Evolutionary conservation across 2,888 invertebrate species (phyloP), one percentile per base, ranked within the genome.

Genomic region (Fissipunctia ypsillon): DNA sequence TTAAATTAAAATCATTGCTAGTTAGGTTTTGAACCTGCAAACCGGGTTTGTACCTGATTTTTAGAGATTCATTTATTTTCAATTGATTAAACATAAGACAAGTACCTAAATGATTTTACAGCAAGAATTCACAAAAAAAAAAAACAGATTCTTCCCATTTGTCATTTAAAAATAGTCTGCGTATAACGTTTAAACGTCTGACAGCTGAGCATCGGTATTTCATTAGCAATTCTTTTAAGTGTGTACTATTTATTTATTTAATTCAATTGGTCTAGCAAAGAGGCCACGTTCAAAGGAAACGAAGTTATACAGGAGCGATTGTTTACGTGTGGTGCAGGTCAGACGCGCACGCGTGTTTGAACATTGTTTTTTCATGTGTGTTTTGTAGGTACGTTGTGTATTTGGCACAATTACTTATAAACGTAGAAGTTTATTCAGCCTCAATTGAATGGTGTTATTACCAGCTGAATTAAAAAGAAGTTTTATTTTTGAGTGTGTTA

Each of bases 201-300:
- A 78, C 65, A 67, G 73, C 70, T 63, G 57, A 60, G 35, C 45
- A 65, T 72, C 41, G 69, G 76, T 84, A 86, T 89, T 82, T 88
- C 86, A 90, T 88, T 89, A 88, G 78, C 70, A 73, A 75, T 76
- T 81, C 84, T 84, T 89, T 78, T 80, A 88, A 84, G 87, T 85
- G 82, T 86, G 75, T 80, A 80, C 79, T 89, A 88, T 90, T 90
- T 91, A 90, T 90, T 91, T 91, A 89, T 91, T 90, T 90, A 88
- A 91, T 91, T 90, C 90, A 90, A 93, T 91, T 91, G 89, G 88
- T 88, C 78, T 76, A 78, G 87, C 88, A 92, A 91, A 91, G 90
- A 84, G 87, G 77, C 84, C 73, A 80, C 85, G 85, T 87, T 90
- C 90, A 90, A 91, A 91, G 90, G 87, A 87, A 90, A 88, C 88